These are phyloP conservation scores for Podarcis muralis DNA, from an alignment of 2,113 vertebrate species.

Conservation along the genomic window DNA sequence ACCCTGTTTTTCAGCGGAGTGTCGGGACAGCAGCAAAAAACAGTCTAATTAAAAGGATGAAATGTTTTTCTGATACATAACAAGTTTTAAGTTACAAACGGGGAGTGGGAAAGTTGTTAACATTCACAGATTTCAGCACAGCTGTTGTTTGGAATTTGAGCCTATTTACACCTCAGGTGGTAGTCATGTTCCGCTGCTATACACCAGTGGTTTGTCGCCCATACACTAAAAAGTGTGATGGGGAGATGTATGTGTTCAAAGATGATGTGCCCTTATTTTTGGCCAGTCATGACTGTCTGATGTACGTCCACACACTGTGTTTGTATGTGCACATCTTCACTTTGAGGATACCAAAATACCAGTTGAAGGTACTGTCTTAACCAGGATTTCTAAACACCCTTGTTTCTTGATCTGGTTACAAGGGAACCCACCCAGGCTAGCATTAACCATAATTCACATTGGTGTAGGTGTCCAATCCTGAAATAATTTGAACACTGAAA, in stretches of 20 bases:
- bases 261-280: background rate
- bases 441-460: background rate
- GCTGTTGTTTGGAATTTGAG: background rate
- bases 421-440: no score
- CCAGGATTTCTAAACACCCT: background rate
- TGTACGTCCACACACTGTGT: background rate
- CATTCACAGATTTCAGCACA: background rate
- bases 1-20: background rate
- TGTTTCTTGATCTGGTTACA: background rate
- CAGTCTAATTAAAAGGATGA: background rate
- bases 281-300: background rate
- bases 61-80: background rate
- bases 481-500: no score
- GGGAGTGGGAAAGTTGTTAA: background rate
- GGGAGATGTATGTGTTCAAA: background rate
- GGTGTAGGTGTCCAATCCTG: background rate
- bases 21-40: no score
- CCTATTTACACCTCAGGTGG: background rate
- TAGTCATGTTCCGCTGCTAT: background rate
- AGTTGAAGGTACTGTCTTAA: background rate
- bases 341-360: background rate
- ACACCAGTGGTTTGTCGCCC: background rate
- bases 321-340: background rate
- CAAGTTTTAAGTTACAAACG: background rate
- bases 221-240: background rate